Evolutionary conservation across 2,888 invertebrate genomes (phyloP), one percentile per base, ranked within the genome.

Genomic region (Agrenia bidenticulata): DNA sequence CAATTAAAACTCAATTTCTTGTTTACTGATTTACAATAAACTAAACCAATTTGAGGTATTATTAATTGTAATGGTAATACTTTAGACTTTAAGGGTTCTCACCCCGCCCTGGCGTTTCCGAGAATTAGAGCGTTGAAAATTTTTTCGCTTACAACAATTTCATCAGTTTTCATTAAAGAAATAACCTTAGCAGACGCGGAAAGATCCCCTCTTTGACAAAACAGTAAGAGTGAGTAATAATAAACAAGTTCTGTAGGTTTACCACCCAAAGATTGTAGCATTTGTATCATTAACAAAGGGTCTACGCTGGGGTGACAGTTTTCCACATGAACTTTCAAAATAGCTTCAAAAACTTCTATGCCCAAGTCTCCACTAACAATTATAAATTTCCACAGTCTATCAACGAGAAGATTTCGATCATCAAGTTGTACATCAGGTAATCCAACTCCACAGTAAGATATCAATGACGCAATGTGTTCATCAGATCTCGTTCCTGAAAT

Each of bases 41-140:
- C n/a, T 24, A 21, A 15, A 21, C 53, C 39, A 7, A 39, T 39
- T 39, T 39, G 15, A 15, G 15, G 15, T 39, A 39, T 56, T 19
- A 13, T 37, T 23, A 15, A 37, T 53, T 7, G 15, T 49, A 53
- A 45, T n/a, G n/a, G n/a, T n/a, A n/a, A 50, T 32, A 26, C 45
- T 17, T 45, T 45, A n/a, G 15, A 45, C 5, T 17, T 15, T 11
- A 39, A 45, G 45, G n/a, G 15, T 45, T n/a, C 58, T 53, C 60
- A 72, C 72, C 69, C 69, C 19, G 61, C 42, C 17, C 69, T 56
- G 4, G 60, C 55, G 51, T 72, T 62, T 59, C 69, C 72, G 21
- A 72, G 17, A 24, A 72, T 67, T 2, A 72, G 59, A 1, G 62
- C 64, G 45, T 68, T 72, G 54, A 72, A 72, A 63, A 62, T 64